These are phyloP conservation scores for Prolemur simus DNA, from an alignment of 2,113 vertebrate species.

Conservation along the genomic window DNA sequence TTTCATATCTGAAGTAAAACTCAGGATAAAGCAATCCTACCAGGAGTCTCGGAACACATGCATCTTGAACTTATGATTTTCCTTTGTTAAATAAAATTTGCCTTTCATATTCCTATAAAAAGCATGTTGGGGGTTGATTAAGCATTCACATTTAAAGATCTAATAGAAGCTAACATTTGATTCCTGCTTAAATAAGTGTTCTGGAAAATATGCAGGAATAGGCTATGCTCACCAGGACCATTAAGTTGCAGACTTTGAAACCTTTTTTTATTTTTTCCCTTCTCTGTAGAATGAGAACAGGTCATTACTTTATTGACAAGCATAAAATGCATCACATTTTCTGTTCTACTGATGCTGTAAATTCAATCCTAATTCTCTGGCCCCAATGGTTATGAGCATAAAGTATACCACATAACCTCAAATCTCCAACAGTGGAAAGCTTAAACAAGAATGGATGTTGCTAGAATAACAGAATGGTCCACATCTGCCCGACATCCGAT, in stretches of 20 bases:
- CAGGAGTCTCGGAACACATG: not conserved
- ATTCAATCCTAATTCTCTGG: conserved; percentile 92
- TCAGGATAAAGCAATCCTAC: not conserved
- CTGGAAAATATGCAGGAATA: not conserved
- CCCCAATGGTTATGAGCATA: conserved; percentile 91
- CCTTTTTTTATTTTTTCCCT: conserved; percentile 82
- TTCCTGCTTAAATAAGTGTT: not conserved
- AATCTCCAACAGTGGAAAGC: conserved; percentile 89
- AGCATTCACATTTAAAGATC: not conserved
- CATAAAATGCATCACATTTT: conserved; percentile 97
- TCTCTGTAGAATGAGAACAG: conserved; percentile 94
- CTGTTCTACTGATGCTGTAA: conserved; percentile 94
- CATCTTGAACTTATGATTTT: not conserved
- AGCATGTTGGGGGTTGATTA: not conserved
- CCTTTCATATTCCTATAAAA: not conserved
- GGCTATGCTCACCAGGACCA: not conserved
- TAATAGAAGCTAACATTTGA: not conserved
- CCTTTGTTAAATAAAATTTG: not conserved
- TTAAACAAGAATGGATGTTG: conserved; percentile 87
- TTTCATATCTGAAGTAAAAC: not conserved
- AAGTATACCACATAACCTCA: conserved; percentile 88
- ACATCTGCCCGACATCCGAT: no score
- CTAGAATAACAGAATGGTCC: conserved; percentile 78
- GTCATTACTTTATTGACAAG: conserved; percentile 98
- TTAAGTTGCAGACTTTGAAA: not conserved